Evolutionary conservation across 2,113 vertebrate species (phyloP).

Genomic region (Syngnathus typhle): DNA sequence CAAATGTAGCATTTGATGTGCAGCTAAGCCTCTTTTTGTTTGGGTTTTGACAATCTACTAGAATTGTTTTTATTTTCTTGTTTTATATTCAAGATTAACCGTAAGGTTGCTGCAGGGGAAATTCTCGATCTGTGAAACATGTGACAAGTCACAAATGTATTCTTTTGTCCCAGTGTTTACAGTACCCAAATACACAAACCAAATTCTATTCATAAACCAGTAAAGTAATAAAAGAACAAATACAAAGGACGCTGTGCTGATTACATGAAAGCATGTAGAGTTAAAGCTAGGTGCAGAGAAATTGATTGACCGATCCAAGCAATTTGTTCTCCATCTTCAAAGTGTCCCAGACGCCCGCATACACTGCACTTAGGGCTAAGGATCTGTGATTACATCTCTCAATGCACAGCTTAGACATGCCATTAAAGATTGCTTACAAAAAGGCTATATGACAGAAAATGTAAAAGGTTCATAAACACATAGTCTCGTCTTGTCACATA

Average conservation of each 20-base stretch:
- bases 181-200: neutral
- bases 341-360: constrained; percentile 3
- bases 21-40: constrained; percentile 19
- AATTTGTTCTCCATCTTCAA: constrained; percentile 8
- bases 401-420: constrained; percentile 1
- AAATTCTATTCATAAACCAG: neutral
- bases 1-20: constrained; percentile 11
- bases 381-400: constrained; percentile 1
- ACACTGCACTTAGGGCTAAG: neutral
- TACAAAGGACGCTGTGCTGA: neutral
- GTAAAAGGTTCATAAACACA: neutral
- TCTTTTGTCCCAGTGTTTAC: neutral
- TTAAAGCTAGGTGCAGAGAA: neutral
- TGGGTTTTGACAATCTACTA: constrained; percentile 24
- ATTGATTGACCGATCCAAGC: constrained; percentile 5
- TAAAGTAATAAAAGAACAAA: neutral
- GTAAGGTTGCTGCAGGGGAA: constrained; percentile 30
- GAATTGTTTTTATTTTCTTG: neutral
- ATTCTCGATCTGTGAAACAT: constrained; percentile 29
- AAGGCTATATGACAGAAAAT: neutral
- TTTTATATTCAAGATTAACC: constrained; percentile 31
- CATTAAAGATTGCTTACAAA: neutral
- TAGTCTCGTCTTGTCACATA: neutral
- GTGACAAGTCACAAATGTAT: constrained; percentile 13
- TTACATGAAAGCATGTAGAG: neutral